Conservation (phyloP, 2,797 vertebrate species). For the Sandelia bainsii region DNA sequence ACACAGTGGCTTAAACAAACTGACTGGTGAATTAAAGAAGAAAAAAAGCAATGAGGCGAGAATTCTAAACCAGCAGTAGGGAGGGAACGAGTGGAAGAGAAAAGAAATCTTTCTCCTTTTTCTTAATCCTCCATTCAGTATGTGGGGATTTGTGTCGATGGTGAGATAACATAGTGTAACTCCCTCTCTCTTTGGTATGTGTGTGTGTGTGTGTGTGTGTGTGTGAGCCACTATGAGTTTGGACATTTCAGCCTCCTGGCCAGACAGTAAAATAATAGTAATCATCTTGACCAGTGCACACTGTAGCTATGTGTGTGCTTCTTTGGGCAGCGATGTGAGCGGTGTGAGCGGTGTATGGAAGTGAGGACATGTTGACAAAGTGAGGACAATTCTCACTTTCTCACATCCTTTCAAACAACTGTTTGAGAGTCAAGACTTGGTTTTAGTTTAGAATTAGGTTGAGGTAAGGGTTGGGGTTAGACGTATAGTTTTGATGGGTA, state of each 20-base stretch:
- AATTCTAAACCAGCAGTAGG: constrained; percentile 43
- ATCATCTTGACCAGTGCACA: constrained; percentile 70
- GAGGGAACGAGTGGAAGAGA: constrained; percentile 25
- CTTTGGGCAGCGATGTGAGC: neutral
- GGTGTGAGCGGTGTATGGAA: too few species aligned
- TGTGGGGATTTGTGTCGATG: constrained; percentile 56
- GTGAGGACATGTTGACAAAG: too few species aligned
- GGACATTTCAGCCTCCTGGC: constrained; percentile 59
- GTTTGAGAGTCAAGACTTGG: too few species aligned
- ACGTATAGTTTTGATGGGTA: too few species aligned
- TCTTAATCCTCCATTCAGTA: constrained; percentile 55
- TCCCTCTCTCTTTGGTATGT: constrained; percentile 26
- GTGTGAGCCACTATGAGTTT: constrained; percentile 26
- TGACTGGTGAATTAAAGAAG: constrained; percentile 61
- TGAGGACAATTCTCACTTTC: too few species aligned
- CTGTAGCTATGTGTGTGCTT: constrained; percentile 32
- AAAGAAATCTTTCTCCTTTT: constrained; percentile 37
- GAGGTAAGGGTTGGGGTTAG: too few species aligned
- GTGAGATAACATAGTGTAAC: constrained; percentile 57
- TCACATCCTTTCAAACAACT: too few species aligned
- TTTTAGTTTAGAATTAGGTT: too few species aligned
- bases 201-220: constrained; percentile 16
- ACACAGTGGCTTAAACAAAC: constrained; percentile 58
- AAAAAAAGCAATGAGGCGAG: constrained; percentile 45
- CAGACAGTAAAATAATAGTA: constrained; percentile 70